Conservation (phyloP, 2,888 invertebrate genomes). For the Neoaliturus tenellus region DNA sequence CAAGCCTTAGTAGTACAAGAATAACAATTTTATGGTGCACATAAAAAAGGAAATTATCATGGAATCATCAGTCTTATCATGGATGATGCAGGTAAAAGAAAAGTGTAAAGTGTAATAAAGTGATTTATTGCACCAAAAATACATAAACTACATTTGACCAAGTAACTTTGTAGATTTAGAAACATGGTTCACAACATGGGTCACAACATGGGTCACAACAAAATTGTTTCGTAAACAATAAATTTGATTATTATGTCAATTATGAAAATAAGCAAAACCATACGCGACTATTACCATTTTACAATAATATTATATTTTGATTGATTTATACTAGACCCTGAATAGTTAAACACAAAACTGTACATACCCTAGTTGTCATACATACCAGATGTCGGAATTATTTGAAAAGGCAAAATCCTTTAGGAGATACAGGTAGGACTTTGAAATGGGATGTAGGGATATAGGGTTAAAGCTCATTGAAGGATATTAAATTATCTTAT, state of each 20-base stretch:
- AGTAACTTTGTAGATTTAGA: constrained; percentile 58
- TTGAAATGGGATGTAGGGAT: not conserved
- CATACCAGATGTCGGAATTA: not conserved
- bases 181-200: constrained; percentile 44
- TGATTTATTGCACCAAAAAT: constrained; percentile 58
- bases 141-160: constrained; percentile 58
- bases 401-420: constrained; percentile 16
- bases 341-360: constrained; percentile 11
- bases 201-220: constrained; percentile 48
- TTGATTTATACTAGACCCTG: constrained; percentile 5
- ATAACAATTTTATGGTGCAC: no score
- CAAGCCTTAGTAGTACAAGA: no score
- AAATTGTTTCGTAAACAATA: constrained; percentile 37
- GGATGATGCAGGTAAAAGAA: not conserved
- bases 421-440: not conserved
- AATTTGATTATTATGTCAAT: constrained; percentile 7
- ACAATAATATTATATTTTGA: constrained; percentile 17
- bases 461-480: not conserved
- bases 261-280: constrained; percentile 5
- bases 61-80: no score
- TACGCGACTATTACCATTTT: constrained; percentile 4
- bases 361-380: constrained; percentile 26
- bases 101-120: constrained; percentile 29
- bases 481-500: not conserved
- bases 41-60: no score